phyloP scores from a whole-genome alignment of 2,888 invertebrate species.

The Prosapia bicincta region DNA sequence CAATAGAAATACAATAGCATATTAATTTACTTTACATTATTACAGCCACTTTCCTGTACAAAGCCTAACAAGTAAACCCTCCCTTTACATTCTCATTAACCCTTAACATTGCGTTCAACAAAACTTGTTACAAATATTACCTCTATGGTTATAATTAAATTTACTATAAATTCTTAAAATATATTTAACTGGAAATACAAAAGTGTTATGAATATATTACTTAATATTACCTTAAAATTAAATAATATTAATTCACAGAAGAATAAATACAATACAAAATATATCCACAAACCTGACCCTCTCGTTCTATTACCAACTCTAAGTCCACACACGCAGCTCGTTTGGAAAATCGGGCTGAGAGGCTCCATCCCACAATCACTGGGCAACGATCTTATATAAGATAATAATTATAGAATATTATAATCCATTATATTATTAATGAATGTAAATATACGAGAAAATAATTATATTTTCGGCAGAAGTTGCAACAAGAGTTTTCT shows the following conservation, averaged over 20 bases:
- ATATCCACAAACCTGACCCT: background rate
- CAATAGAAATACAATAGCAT: slow-evolving; percentile 6
- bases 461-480: slow-evolving; percentile 29
- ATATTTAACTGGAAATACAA: no score
- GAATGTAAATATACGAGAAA: slow-evolving; percentile 23
- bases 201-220: no score
- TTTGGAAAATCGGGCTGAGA: slow-evolving; percentile 24
- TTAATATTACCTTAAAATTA: no score
- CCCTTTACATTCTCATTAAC: background rate
- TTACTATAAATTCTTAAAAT: no score
- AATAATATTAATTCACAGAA: no score
- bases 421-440: slow-evolving; percentile 2
- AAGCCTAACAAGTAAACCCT: background rate
- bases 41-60: background rate
- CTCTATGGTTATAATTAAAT: no score
- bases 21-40: slow-evolving; percentile 8
- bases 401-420: background rate
- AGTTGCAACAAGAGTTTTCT: slow-evolving; percentile 30
- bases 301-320: background rate
- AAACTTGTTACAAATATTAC: no score
- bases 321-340: background rate
- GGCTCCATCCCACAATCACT: slow-evolving; percentile 25
- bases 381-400: slow-evolving; percentile 16
- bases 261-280: no score
- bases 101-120: background rate